These are phyloP conservation scores for Morpho helenor DNA, from an alignment of 2,888 invertebrate genomes.

Conservation along the genomic window DNA sequence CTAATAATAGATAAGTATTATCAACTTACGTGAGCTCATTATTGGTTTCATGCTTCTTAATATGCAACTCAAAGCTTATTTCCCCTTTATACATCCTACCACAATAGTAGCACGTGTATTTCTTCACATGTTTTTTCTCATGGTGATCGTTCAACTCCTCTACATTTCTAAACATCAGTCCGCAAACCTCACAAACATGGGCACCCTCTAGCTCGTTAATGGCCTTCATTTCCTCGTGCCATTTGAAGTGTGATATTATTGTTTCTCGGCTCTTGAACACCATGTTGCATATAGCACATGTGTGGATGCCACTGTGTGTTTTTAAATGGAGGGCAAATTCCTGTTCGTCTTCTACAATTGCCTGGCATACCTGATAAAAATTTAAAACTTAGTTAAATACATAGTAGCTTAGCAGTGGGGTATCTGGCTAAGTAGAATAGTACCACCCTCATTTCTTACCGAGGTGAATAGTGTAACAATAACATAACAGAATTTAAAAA, in stretches of 20 bases:
- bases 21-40: slow-evolving; percentile 34
- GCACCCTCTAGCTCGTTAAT: slow-evolving; percentile 30
- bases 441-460: too few species aligned
- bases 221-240: slow-evolving; percentile 43
- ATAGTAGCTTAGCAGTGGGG: too few species aligned
- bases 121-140: slow-evolving; percentile 50
- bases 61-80: slow-evolving; percentile 53
- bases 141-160: slow-evolving; percentile 43
- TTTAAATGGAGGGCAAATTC: slow-evolving; percentile 51
- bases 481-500: too few species aligned
- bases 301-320: slow-evolving; percentile 50
- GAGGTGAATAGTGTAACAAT: too few species aligned
- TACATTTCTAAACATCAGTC: slow-evolving; percentile 43
- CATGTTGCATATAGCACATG: slow-evolving; percentile 51
- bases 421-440: too few species aligned
- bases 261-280: slow-evolving; percentile 54
- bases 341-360: slow-evolving; percentile 46
- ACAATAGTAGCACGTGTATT: slow-evolving; percentile 63
- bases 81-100: slow-evolving; percentile 59
- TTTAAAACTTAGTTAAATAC: background rate
- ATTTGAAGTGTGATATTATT: slow-evolving; percentile 51
- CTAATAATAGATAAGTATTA: too few species aligned
- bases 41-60: slow-evolving; percentile 58
- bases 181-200: slow-evolving; percentile 59
- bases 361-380: slow-evolving; percentile 51